These are phyloP conservation scores for Drosophila athabasca DNA, from an alignment of 1,140 invertebrate species.

Conservation along the genomic window DNA sequence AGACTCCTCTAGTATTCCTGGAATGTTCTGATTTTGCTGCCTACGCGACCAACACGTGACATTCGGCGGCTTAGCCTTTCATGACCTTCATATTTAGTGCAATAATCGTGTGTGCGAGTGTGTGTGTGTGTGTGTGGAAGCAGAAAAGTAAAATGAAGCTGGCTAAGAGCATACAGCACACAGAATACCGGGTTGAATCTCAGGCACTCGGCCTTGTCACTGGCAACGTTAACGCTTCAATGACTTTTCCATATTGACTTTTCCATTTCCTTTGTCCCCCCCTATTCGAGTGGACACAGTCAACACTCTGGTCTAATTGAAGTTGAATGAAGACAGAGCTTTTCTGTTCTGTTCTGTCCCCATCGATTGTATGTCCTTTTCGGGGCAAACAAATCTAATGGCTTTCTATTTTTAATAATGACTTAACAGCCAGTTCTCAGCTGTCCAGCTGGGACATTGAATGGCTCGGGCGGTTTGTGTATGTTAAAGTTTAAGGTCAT, in stretches of 20 bases:
- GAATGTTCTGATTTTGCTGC: conserved; percentile 46
- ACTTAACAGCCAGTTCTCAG: not conserved
- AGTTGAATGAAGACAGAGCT: conserved; percentile 15
- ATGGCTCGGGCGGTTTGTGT: conserved; percentile 6
- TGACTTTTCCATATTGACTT: conserved; percentile 43
- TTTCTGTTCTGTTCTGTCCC: conserved; percentile 15
- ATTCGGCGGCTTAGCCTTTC: conserved; percentile 52
- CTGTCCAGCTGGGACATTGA: conserved; percentile 23
- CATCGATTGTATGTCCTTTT: conserved; percentile 23
- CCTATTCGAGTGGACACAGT: conserved; percentile 20
- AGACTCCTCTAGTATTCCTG: too few species aligned
- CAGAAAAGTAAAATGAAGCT: conserved; percentile 46
- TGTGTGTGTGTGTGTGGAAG: not conserved
- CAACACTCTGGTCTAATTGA: conserved; percentile 40
- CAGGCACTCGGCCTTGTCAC: conserved; percentile 31
- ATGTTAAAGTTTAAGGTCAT: conserved; percentile 61
- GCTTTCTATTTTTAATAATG: conserved; percentile 55
- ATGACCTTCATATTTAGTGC: conserved; percentile 65
- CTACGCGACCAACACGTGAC: conserved; percentile 55
- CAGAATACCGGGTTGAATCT: conserved; percentile 6
- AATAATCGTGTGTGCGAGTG: conserved; percentile 36
- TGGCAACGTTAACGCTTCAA: conserved; percentile 64
- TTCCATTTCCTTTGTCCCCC: conserved; percentile 33
- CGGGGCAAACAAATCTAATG: conserved; percentile 55
- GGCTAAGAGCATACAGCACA: conserved; percentile 23